Evolutionary conservation across 2,797 vertebrate genomes (phyloP), one percentile per base, ranked within the genome.

Genomic region (Malacoctenus gilli): DNA sequence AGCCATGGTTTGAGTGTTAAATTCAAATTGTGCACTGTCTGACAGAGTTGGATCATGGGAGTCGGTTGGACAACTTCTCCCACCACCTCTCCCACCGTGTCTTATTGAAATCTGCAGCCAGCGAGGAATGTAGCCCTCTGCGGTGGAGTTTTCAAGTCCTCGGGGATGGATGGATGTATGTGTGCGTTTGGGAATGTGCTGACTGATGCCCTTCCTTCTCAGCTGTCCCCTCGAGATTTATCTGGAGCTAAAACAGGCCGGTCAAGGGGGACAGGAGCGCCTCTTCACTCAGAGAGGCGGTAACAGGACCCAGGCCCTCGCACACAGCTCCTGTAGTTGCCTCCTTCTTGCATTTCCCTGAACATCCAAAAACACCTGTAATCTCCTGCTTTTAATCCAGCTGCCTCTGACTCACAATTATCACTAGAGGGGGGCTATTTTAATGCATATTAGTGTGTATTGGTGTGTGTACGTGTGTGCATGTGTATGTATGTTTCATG

Each of bases 141-240:
- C 34, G 0, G 74, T 77, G 71, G 78, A 72, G 71, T 72, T 87
- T 87, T 86, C 69, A n/a, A 77, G 81, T 82, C 59, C 6, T 3
- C 10, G 18, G 61, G 64, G 79, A 57, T 77, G 55, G 79, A 57
- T 77, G 55, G 51, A 82, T 79, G 78, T 48, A 73, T 78, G 74
- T 65, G 69, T 74, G 53, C 59, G 46, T 80, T 71, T 75, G 68
- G 72, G 86, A 90, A 90, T 89, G 86, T 82, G 87, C 88, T 89
- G 80, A 89, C 85, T 78, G 68, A 84, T 78, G 83, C 51, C 79
- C 80, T 88, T 85, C 76, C 79, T 81, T 38, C 66, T 54, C 89
- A 90, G 88, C 87, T 90, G 89, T 89, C 85, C 68, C 61, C 58
- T 68, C 5, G 59, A 89, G 86, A 89, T 89, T 86, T 89, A 89